These are phyloP conservation scores for Ferrisia virgata DNA, from an alignment of 2,888 invertebrate genomes.

Conservation along the genomic window DNA sequence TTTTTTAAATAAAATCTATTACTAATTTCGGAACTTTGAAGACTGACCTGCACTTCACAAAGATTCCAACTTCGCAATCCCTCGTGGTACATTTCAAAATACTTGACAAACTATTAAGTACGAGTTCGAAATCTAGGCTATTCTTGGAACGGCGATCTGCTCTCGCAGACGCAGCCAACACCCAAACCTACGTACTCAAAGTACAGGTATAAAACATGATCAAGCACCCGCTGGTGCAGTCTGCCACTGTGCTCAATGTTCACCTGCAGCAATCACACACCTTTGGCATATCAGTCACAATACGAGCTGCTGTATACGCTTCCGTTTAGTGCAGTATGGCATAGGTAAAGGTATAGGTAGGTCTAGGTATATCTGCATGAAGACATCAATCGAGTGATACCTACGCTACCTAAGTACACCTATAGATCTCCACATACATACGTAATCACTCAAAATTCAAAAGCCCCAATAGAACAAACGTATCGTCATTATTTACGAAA, in stretches of 20 bases:
- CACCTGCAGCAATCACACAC: background rate
- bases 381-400: background rate
- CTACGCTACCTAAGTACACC: background rate
- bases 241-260: background rate
- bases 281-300: background rate
- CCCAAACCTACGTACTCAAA: too few relatives aligned
- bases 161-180: background rate
- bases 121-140: too few relatives aligned
- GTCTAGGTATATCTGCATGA: background rate
- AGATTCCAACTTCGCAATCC: too few relatives aligned
- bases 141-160: too few relatives aligned
- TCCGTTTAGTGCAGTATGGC: too few relatives aligned
- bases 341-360: too few relatives aligned
- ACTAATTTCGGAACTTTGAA: too few relatives aligned
- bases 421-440: background rate
- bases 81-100: too few relatives aligned
- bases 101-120: too few relatives aligned
- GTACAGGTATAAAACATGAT: background rate
- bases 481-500: background rate
- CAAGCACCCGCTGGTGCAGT: background rate
- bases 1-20: too few relatives aligned
- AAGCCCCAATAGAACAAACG: too few relatives aligned
- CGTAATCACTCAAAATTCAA: conserved; percentile 7
- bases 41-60: too few relatives aligned
- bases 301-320: background rate